Base-by-base conservation (phyloP, 2,797 vertebrate species). In the Myiothlypis chrysogaster region DNA sequence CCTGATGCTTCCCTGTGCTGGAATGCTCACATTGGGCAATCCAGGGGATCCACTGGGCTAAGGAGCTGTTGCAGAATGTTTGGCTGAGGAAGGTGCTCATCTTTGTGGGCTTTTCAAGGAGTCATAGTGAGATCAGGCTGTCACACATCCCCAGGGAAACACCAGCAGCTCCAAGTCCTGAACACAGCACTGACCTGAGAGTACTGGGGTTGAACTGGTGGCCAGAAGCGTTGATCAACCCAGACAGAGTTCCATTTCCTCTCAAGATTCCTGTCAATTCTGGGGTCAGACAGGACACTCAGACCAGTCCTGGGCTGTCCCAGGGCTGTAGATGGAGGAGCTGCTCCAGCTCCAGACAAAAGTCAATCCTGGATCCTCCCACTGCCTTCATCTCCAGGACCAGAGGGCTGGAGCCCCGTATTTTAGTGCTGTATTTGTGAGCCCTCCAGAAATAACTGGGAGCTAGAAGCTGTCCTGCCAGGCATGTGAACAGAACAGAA, bases 231-330 rank as follows among this genome's bases (percentile, higher is more conserved):
- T 20, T 21, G 30, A 49, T 24, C 41, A 13, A 68, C 18, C 18
- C 47, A 72, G 28, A 37, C 1, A 56, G 34, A 66, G 19, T 17
- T 3, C 19, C 14, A 30, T 61, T 76, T 87, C 50, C 20, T 77
- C 17, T 10, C 12, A 5, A 55, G 70, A 50, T 73, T 35, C 20
- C 68, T 66, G 24, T 12, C 22, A 35, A 8, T 55, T 12, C 16
- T 1, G 3, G 12, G 6, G 18, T 25, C 3, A 2, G 13, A 77
- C 14, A 63, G 68, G 27, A n/a, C 0, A 2, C 8, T 73, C 66
- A 25, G 14, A n/a, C 5, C 32, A 87, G 47, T 24, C 22, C 18
- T 2, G 1, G 44, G 9, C 24, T 87, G 14, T 5, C 13, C 30
- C 15, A 18, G 44, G 24, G 32, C 92, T 89, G 66, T 35, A 60